Conservation (phyloP, 2,888 invertebrate species). For the Agrochola lota region DNA sequence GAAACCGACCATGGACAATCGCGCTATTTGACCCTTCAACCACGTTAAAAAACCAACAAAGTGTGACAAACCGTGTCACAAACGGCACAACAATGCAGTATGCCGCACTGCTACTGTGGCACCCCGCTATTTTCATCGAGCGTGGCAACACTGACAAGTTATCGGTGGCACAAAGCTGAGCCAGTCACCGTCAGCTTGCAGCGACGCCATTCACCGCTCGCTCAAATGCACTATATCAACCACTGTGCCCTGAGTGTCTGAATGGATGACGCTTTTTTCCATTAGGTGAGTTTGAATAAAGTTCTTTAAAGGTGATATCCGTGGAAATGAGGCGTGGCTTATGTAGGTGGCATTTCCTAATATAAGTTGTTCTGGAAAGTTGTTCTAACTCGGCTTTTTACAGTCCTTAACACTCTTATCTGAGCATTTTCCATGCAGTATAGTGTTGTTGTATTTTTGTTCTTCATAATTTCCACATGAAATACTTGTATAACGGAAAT, state of each 20-base stretch:
- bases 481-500: not conserved
- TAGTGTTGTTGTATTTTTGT: not conserved
- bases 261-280: slow-evolving; percentile 46
- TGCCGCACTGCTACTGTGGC: not conserved
- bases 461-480: not conserved
- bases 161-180: slow-evolving; percentile 67
- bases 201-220: slow-evolving; percentile 66
- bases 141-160: slow-evolving; percentile 68
- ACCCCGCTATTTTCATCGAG: slow-evolving; percentile 51
- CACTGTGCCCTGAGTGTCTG: slow-evolving; percentile 35
- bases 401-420: not conserved
- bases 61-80: slow-evolving; percentile 11
- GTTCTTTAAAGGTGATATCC: slow-evolving; percentile 21
- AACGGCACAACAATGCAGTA: slow-evolving; percentile 21
- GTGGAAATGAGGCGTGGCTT: not conserved
- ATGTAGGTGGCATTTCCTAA: not conserved
- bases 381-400: not conserved
- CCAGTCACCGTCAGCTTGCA: slow-evolving; percentile 35
- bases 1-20: not conserved
- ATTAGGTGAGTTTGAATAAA: slow-evolving; percentile 34
- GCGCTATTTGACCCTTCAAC: not conserved
- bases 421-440: not conserved
- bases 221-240: slow-evolving; percentile 68
- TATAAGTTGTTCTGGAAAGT: not conserved
- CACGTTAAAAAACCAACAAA: not conserved